Conservation (phyloP, 2,113 vertebrate genomes). For the Lontra canadensis region DNA sequence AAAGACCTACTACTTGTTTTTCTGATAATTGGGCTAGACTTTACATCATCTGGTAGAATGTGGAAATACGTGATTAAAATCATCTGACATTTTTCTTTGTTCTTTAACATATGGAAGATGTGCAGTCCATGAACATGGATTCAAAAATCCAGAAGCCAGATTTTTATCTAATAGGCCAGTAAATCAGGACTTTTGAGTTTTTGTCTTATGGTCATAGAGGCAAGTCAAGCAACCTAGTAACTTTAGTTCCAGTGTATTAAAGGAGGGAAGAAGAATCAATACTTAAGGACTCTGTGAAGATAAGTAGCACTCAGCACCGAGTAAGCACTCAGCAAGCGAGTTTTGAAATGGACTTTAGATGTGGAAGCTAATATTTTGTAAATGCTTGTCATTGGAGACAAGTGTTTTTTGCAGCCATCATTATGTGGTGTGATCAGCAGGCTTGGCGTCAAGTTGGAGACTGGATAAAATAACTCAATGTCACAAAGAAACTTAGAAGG, state of each 20-base stretch:
- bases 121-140: background rate
- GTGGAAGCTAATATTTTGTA: background rate
- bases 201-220: background rate
- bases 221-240: background rate
- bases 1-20: background rate
- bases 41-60: conserved; percentile 6
- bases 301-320: background rate
- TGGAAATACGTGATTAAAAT: background rate
- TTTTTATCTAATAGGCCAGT: conserved; percentile 3
- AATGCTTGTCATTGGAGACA: background rate
- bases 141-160: background rate
- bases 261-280: background rate
- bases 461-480: background rate
- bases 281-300: background rate
- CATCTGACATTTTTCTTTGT: conserved; percentile 46
- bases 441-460: background rate
- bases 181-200: background rate
- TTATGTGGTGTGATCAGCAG: background rate
- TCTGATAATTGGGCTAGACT: background rate
- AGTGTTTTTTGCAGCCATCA: background rate
- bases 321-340: background rate
- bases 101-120: conserved; percentile 38
- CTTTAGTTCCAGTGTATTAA: background rate
- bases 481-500: background rate
- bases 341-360: background rate